Evolutionary conservation across 2,888 invertebrate species (phyloP), one percentile per base, ranked within the genome.

Genomic region (Ochlodes sylvanus): DNA sequence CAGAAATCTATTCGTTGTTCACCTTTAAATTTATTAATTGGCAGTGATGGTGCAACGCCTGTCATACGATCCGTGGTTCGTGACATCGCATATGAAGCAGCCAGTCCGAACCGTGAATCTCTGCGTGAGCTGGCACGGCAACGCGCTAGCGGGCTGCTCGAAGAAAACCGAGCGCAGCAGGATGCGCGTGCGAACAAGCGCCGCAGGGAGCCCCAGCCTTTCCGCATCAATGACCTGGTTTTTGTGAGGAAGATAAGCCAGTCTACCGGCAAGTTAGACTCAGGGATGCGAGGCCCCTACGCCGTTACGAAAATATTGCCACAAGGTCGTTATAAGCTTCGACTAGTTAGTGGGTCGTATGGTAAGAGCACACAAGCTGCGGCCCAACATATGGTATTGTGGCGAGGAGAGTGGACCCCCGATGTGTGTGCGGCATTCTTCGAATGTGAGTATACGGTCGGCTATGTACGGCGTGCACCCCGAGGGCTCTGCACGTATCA

Each of bases 211-310:
- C 21, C 54, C 9, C 17, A 19, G 54, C 27, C 27, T 5, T 69
- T 58, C 47, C n/a, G 34, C 14, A 21, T 52, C 7, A 17, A 54
- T 42, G 57, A 63, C 21, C 5, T 54, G 7, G 69, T 65, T 15
- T 69, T 65, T 66, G 69, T 69, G 2, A 54, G 7, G 9, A 69
- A 69, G 47, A 32, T 12, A 5, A n/a, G 38, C 7, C 71, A 71
- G 60, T 54, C 60, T 14, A 67, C 60, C 1, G 71, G 71, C 21
- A 69, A 71, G 54, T 60, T 71, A 10, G 69, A 71, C 55, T 63
- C 69, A 34, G 63, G 69, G 7, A 71, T 71, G 71, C 58, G 69
- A 10, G 71, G 71, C n/a, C 71, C 71, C n/a, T 71, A 71, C 32
- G 0, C 12, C 10, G 69, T 69, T 6, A 27, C 42, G 38, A 62